Percentiles rank a stretch among this genome's conserved stretches.
Conservation (phyloP, 2,888 invertebrate species). For the Argyresthia albistria region DNA sequence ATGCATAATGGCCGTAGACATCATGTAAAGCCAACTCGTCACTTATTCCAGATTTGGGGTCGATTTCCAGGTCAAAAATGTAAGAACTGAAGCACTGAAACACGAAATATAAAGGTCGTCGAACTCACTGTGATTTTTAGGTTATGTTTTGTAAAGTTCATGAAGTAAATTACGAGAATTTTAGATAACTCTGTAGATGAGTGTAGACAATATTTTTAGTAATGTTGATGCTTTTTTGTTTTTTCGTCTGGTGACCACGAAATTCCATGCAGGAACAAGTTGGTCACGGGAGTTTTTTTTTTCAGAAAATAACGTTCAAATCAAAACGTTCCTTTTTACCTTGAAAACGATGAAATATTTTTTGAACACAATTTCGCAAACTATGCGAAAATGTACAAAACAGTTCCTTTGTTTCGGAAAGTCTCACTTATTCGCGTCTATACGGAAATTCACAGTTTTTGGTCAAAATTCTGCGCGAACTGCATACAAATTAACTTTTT, state of each 20-base stretch:
- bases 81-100: slow-evolving; percentile 59
- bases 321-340: slow-evolving; percentile 10
- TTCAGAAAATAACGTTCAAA: slow-evolving; percentile 33
- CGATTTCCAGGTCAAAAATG: slow-evolving; percentile 35
- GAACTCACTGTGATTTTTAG: slow-evolving; percentile 60
- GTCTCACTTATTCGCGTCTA: slow-evolving; percentile 65
- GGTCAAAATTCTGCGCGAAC: slow-evolving; percentile 68
- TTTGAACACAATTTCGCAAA: slow-evolving; percentile 71
- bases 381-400: slow-evolving; percentile 71
- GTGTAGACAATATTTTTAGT: slow-evolving; percentile 36
- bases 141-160: slow-evolving; percentile 41
- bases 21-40: slow-evolving; percentile 63
- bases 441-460: slow-evolving; percentile 65
- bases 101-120: slow-evolving; percentile 50
- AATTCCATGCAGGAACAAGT: slow-evolving; percentile 55
- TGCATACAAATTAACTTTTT: slow-evolving; percentile 46
- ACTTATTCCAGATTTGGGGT: slow-evolving; percentile 58
- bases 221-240: slow-evolving; percentile 63
- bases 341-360: slow-evolving; percentile 11
- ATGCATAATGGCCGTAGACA: slow-evolving; percentile 86
- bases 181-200: slow-evolving; percentile 42
- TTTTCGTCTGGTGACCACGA: slow-evolving; percentile 58
- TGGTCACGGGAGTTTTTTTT: slow-evolving; percentile 50
- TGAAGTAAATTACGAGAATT: slow-evolving; percentile 52
- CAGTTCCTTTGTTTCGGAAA: slow-evolving; percentile 69